These are phyloP conservation scores for Macrophya annulata DNA, from an alignment of 2,888 invertebrate species.

Conservation along the genomic window DNA sequence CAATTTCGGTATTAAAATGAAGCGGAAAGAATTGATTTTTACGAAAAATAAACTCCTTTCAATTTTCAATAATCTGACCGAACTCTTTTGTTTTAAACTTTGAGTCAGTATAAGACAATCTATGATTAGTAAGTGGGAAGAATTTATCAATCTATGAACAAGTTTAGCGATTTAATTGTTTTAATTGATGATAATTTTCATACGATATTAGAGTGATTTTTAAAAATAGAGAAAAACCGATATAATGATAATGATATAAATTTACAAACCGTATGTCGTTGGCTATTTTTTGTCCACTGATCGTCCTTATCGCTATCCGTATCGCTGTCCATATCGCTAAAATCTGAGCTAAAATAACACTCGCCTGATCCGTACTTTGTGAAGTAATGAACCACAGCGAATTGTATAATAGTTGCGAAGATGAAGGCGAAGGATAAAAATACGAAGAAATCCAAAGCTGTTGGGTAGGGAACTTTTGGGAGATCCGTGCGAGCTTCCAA, in stretches of 20 bases:
- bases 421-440: slow-evolving; percentile 91
- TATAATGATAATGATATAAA: neutral
- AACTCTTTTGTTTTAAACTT: neutral
- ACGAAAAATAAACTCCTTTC: neutral
- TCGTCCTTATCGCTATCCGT: slow-evolving; percentile 81
- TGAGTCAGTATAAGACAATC: neutral
- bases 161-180: neutral
- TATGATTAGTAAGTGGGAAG: neutral
- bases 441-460: slow-evolving; percentile 93
- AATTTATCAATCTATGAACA: slow-evolving; percentile 10
- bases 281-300: slow-evolving; percentile 25
- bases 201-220: neutral
- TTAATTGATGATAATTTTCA: neutral
- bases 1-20: neutral
- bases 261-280: slow-evolving; percentile 42
- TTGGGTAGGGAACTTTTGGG: slow-evolving; percentile 92
- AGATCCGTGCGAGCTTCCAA: slow-evolving; percentile 90
- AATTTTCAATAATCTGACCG: neutral
- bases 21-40: neutral
- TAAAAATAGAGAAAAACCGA: neutral
- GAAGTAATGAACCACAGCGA: slow-evolving; percentile 92
- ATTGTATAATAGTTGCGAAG: slow-evolving; percentile 91
- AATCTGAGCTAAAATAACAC: slow-evolving; percentile 87
- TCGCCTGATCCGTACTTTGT: slow-evolving; percentile 93
- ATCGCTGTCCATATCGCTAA: slow-evolving; percentile 83